Conservation (phyloP, 2,113 vertebrate species). For the Chascanopsetta lugubris region DNA sequence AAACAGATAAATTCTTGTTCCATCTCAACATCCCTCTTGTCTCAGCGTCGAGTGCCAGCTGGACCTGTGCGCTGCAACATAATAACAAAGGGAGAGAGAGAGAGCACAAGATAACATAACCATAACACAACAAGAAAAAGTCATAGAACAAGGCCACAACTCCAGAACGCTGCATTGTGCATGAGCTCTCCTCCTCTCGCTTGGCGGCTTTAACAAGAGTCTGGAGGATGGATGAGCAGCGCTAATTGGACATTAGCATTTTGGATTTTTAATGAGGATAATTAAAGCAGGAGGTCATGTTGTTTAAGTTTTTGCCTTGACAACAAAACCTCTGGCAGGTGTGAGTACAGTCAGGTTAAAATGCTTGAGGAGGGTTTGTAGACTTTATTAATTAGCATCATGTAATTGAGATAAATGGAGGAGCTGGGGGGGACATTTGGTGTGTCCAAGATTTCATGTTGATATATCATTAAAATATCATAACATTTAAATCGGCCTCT, state of each 20-base stretch:
- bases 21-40: conserved; percentile 20
- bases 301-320: conserved; percentile 13
- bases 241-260: conserved; percentile 61
- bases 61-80: conserved; percentile 14
- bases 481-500: too few relatives aligned
- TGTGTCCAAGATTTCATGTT: too few relatives aligned
- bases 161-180: not conserved
- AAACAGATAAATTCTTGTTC: conserved; percentile 38
- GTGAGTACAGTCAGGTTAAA: not conserved
- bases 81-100: not conserved
- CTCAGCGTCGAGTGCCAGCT: conserved; percentile 28
- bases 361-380: conserved; percentile 19
- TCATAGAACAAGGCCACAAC: conserved; percentile 7
- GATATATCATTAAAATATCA: too few relatives aligned
- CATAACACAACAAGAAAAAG: not conserved
- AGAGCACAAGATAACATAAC: not conserved
- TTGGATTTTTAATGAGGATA: conserved; percentile 53
- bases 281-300: conserved; percentile 29
- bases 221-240: conserved; percentile 27
- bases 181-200: conserved; percentile 20
- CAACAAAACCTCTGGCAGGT: not conserved
- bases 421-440: too few relatives aligned
- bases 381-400: not conserved
- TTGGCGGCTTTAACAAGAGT: conserved; percentile 42
- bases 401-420: too few relatives aligned